Percentiles rank a stretch among this genome's conserved stretches.
These are phyloP conservation scores for Hypothenemus hampei DNA, from an alignment of 1,140 invertebrate species.

Conservation along the genomic window DNA sequence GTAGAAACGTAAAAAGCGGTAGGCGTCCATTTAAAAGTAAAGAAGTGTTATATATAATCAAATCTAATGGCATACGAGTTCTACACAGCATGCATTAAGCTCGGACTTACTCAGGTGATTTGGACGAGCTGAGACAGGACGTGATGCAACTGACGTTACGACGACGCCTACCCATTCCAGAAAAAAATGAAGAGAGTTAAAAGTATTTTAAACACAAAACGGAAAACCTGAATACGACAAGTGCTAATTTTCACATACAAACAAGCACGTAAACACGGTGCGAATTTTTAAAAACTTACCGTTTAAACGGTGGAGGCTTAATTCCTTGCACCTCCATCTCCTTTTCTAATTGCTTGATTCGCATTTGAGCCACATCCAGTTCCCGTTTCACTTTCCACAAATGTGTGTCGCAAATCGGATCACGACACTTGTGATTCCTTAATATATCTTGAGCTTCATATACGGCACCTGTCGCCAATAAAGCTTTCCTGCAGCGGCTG, in stretches of 20 bases:
- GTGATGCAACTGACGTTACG: slow-evolving; percentile 39
- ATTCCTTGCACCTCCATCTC: slow-evolving; percentile 76
- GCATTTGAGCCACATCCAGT: slow-evolving; percentile 75
- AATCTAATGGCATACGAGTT: too few species aligned
- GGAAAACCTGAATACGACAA: too few species aligned
- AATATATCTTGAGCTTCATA: slow-evolving; percentile 73
- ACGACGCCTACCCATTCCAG: slow-evolving; percentile 38
- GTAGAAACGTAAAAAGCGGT: not conserved
- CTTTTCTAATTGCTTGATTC: slow-evolving; percentile 79
- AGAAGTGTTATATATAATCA: too few species aligned
- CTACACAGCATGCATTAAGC: slow-evolving; percentile 23
- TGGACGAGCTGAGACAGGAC: slow-evolving; percentile 43
- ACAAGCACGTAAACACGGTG: too few species aligned
- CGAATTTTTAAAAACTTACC: slow-evolving; percentile 41
- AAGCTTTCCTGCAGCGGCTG: not conserved
- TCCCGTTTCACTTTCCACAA: slow-evolving; percentile 87
- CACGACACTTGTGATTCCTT: slow-evolving; percentile 58
- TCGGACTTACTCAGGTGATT: slow-evolving; percentile 45
- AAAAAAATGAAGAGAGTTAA: too few species aligned
- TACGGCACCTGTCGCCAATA: slow-evolving; percentile 67
- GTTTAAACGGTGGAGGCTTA: slow-evolving; percentile 57
- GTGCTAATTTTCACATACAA: too few species aligned
- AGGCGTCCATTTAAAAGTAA: not conserved
- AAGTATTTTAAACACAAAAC: too few species aligned
- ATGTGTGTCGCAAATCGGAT: slow-evolving; percentile 77